Evolutionary conservation across 2,888 invertebrate genomes (phyloP).

Genomic region (Protodeltote pygarga): DNA sequence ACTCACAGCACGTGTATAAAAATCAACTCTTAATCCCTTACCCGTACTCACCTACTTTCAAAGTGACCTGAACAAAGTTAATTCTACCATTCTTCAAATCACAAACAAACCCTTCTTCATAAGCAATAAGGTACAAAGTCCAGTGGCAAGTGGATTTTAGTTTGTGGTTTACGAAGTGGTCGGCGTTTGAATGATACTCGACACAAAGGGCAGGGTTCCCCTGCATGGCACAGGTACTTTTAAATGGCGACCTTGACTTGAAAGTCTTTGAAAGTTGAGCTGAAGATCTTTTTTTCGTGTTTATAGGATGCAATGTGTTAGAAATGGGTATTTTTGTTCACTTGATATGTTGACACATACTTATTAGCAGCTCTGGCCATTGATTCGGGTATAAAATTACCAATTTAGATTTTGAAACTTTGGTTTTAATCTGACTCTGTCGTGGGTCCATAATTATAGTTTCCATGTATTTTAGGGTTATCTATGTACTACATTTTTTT

Average conservation of each 20-base stretch:
- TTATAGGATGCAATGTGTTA: constrained; percentile 26
- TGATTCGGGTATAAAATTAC: background rate
- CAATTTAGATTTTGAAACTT: too few relatives aligned
- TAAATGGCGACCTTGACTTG: constrained; percentile 49
- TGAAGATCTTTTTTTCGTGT: constrained; percentile 47
- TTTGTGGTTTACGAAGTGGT: constrained; percentile 37
- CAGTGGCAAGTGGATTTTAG: constrained; percentile 3
- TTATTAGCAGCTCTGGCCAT: too few relatives aligned
- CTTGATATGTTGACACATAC: too few relatives aligned
- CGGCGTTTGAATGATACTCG: constrained; percentile 44
- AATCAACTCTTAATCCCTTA: constrained; percentile 36
- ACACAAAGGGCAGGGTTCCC: constrained; percentile 48
- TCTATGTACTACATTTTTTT: too few relatives aligned
- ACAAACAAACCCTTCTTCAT: background rate
- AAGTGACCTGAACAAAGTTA: constrained; percentile 35
- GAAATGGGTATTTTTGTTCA: constrained; percentile 35
- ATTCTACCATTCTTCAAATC: constrained; percentile 2
- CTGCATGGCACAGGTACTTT: constrained; percentile 44
- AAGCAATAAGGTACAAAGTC: constrained; percentile 17
- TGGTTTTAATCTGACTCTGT: too few relatives aligned
- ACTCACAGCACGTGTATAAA: constrained; percentile 21
- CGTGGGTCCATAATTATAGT: too few relatives aligned
- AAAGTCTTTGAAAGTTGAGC: constrained; percentile 40
- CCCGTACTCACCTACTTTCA: constrained; percentile 43
- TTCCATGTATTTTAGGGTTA: too few relatives aligned